These are phyloP conservation scores for Spea hammondii DNA, from an alignment of 2,797 vertebrate genomes.

Conservation along the genomic window DNA sequence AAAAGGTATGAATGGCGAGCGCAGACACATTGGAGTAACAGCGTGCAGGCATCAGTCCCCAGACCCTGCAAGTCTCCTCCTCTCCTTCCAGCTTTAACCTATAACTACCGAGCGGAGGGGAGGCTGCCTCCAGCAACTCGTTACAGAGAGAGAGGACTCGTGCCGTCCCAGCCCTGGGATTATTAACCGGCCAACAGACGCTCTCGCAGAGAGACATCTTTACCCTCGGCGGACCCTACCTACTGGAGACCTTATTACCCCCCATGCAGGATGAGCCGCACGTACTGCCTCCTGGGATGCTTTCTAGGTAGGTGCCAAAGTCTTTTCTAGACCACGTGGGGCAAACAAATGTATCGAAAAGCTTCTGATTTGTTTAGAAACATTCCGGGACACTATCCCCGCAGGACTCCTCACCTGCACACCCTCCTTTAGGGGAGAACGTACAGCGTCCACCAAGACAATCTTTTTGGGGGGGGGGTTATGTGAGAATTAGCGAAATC, in stretches of 20 bases:
- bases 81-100: constrained; percentile 42
- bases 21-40: not conserved
- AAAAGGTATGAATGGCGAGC: too few species aligned
- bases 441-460: too few species aligned
- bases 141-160: too few species aligned
- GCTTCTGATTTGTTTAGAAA: too few species aligned
- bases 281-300: not conserved
- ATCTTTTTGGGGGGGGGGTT: too few species aligned
- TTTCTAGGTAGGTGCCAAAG: not conserved
- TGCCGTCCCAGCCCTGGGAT: too few species aligned
- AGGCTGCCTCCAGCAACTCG: not conserved
- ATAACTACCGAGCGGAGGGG: constrained; percentile 22
- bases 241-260: constrained; percentile 5
- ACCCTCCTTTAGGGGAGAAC: too few species aligned
- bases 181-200: not conserved
- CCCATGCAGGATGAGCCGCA: constrained; percentile 10
- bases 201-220: constrained; percentile 6
- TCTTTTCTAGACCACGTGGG: not conserved
- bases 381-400: too few species aligned
- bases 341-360: too few species aligned
- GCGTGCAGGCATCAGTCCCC: not conserved
- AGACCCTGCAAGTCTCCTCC: constrained; percentile 29
- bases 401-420: too few species aligned
- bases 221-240: not conserved
- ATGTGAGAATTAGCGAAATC: too few species aligned